Evolutionary conservation across 2,888 invertebrate genomes (phyloP).

Genomic region (Brachyopa scutellaris): DNA sequence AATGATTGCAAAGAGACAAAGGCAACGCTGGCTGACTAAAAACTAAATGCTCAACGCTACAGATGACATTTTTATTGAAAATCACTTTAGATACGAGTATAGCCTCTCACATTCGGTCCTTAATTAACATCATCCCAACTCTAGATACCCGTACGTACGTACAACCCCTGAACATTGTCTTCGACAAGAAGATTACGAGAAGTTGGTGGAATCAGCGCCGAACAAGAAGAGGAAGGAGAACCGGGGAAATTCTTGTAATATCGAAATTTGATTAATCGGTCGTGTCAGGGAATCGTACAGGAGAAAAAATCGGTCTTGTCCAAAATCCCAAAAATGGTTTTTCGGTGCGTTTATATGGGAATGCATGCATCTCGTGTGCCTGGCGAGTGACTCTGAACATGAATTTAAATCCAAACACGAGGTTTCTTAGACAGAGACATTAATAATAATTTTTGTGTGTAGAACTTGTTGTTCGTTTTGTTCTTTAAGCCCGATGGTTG

Average conservation of each 20-base stretch:
- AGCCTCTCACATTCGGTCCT: conserved; percentile 34
- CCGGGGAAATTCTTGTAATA: conserved; percentile 75
- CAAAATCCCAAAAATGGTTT: conserved; percentile 72
- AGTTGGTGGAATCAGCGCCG: conserved; percentile 39
- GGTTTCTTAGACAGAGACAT: conserved; percentile 78
- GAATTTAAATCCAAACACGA: conserved; percentile 77
- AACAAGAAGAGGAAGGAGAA: conserved; percentile 22
- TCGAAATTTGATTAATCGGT: conserved; percentile 81
- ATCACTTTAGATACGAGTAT: conserved; percentile 59
- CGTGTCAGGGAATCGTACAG: conserved; percentile 76
- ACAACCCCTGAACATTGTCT: conserved; percentile 65
- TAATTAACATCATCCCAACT: conserved; percentile 66
- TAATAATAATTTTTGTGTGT: conserved; percentile 76
- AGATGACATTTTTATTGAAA: conserved; percentile 71
- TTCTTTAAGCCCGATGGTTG: conserved; percentile 55
- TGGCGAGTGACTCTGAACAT: conserved; percentile 75
- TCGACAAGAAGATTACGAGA: conserved; percentile 64
- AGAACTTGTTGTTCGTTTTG: conserved; percentile 72
- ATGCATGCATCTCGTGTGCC: conserved; percentile 71
- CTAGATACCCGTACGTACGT: conserved; percentile 8
- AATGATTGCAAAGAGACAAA: conserved; percentile 64
- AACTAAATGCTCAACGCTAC: conserved; percentile 58
- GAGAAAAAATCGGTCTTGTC: conserved; percentile 71
- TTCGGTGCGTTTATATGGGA: conserved; percentile 64
- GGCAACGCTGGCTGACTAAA: conserved; percentile 60